These are phyloP conservation scores for Hippocampus guttulatus DNA, from an alignment of 2,113 vertebrate species.

Conservation along the genomic window DNA sequence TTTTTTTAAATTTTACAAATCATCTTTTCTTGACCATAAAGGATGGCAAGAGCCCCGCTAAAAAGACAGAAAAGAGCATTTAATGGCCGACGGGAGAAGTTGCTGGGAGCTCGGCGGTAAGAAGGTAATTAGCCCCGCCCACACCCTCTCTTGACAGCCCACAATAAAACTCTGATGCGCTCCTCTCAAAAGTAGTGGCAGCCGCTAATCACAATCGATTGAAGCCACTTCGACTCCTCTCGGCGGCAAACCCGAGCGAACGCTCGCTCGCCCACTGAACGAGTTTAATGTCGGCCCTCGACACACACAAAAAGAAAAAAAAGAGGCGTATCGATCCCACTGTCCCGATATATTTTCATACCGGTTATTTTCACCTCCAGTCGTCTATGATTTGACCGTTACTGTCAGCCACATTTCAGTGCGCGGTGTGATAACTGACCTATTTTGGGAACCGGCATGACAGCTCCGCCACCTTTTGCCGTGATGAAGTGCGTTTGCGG, in stretches of 20 bases:
- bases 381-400: conserved; percentile 30
- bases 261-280: conserved; percentile 13
- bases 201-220: conserved; percentile 84
- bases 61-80: not conserved
- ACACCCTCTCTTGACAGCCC: conserved; percentile 65
- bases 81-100: not conserved
- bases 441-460: not conserved
- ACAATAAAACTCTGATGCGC: conserved; percentile 81
- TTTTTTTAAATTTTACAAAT: not conserved
- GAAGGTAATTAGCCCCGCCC: conserved; percentile 71
- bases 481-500: conserved; percentile 3
- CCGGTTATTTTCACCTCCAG: conserved; percentile 21
- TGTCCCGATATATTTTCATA: not conserved
- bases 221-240: conserved; percentile 76
- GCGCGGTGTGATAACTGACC: conserved; percentile 2
- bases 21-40: not conserved
- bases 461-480: not conserved
- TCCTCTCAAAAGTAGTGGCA: conserved; percentile 74
- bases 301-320: not conserved
- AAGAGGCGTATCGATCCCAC: conserved; percentile 21
- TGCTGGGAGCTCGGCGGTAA: conserved; percentile 43
- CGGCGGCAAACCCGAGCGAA: not conserved
- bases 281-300: conserved; percentile 31
- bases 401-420: conserved; percentile 25
- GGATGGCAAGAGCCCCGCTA: not conserved